These are phyloP conservation scores for Actinemys pallida DNA, from an alignment of 2,113 vertebrate species.

Conservation along the genomic window DNA sequence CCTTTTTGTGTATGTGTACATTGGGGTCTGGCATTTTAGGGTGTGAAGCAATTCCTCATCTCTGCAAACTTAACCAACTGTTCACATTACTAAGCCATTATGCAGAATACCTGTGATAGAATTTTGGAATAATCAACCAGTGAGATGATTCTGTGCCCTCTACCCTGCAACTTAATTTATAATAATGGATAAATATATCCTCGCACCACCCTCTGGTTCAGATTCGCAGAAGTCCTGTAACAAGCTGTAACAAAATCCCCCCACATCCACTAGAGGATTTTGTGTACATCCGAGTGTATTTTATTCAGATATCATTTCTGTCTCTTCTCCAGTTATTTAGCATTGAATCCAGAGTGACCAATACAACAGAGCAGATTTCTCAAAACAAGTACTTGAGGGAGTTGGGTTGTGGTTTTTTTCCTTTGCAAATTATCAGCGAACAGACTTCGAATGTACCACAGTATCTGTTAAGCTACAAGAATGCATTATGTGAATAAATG, in stretches of 20 bases:
- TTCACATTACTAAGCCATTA: neutral
- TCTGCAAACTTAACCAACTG: neutral
- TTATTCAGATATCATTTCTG: conserved; percentile 36
- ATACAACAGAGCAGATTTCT: neutral
- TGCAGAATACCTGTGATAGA: neutral
- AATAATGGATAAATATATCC: neutral
- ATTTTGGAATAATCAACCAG: neutral
- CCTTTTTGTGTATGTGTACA: neutral
- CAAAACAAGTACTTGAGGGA: neutral
- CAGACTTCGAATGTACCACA: neutral
- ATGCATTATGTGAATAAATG: conserved; percentile 19
- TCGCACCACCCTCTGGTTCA: neutral
- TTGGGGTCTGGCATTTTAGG: neutral
- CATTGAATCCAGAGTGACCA: neutral
- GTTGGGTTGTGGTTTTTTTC: neutral
- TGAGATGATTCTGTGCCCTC: neutral
- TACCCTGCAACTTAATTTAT: neutral
- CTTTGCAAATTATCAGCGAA: neutral
- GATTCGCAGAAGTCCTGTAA: conserved; percentile 22
- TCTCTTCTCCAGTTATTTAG: conserved; percentile 25
- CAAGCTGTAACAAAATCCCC: neutral
- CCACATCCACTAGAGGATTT: neutral
- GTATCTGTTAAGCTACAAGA: neutral
- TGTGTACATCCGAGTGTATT: neutral
- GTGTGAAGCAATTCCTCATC: neutral